These are phyloP conservation scores for Aricia agestis DNA, from an alignment of 1,140 invertebrate species.

Conservation along the genomic window DNA sequence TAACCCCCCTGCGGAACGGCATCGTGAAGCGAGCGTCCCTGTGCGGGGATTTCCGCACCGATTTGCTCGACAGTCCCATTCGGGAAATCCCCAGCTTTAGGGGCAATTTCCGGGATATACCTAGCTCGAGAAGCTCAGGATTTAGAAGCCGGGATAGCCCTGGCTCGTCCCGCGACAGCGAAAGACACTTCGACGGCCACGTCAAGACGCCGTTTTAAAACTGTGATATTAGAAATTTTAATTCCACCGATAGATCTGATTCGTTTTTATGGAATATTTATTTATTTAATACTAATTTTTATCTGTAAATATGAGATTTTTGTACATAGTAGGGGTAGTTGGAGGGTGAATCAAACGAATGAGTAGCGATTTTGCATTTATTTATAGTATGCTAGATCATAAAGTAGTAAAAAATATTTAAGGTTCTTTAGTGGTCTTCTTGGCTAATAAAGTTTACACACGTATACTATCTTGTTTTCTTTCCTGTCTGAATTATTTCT, in stretches of 20 bases:
- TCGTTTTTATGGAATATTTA: slow-evolving; percentile 54
- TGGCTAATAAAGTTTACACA: slow-evolving; percentile 33
- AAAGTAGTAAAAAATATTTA: slow-evolving; percentile 35
- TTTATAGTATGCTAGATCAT: slow-evolving; percentile 40
- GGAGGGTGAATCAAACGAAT: slow-evolving; percentile 20
- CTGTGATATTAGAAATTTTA: slow-evolving; percentile 54
- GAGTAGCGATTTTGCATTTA: slow-evolving; percentile 52
- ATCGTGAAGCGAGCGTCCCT: slow-evolving; percentile 51
- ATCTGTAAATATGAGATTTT: slow-evolving; percentile 56
- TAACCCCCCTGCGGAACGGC: slow-evolving; percentile 55
- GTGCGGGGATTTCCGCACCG: slow-evolving; percentile 37
- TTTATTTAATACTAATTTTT: slow-evolving; percentile 43
- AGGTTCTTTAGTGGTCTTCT: slow-evolving; percentile 26
- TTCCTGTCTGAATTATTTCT: not conserved
- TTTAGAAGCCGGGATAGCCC: too few relatives aligned
- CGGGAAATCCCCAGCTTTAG: too few relatives aligned
- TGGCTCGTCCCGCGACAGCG: slow-evolving; percentile 24
- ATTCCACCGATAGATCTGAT: slow-evolving; percentile 45
- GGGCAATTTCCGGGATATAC: too few relatives aligned
- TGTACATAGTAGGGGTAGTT: slow-evolving; percentile 50
- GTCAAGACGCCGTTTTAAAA: slow-evolving; percentile 66
- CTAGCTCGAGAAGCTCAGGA: too few relatives aligned
- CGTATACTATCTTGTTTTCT: not conserved
- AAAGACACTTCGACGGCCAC: slow-evolving; percentile 38
- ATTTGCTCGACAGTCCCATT: slow-evolving; percentile 15